Percentiles rank a stretch among this genome's conserved stretches.
Evolutionary conservation across 2,888 invertebrate genomes (phyloP).

Genomic region (Physocephala rufipes): DNA sequence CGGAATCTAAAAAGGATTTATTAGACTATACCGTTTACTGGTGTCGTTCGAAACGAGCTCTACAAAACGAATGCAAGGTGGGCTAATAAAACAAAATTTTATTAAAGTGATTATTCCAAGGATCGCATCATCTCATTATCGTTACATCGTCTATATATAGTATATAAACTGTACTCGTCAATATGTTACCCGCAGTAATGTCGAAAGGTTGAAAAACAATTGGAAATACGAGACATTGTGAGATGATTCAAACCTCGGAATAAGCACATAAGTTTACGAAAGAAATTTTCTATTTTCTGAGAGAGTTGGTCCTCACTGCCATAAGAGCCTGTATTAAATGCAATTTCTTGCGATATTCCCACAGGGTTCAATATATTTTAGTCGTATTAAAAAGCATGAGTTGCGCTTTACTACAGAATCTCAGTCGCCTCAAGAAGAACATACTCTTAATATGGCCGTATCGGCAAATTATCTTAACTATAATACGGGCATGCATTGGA

Average conservation of each 20-base stretch:
- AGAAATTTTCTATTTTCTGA: too few species aligned
- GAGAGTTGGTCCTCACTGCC: too few species aligned
- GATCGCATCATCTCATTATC: too few species aligned
- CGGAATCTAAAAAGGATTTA: slow-evolving; percentile 62
- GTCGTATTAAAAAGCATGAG: slow-evolving; percentile 64
- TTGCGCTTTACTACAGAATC: slow-evolving; percentile 65
- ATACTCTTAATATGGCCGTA: slow-evolving; percentile 78
- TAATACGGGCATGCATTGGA: slow-evolving; percentile 89
- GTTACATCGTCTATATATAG: too few species aligned
- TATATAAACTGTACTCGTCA: too few species aligned
- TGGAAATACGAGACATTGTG: too few species aligned
- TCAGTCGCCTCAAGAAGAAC: slow-evolving; percentile 57
- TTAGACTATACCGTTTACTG: slow-evolving; percentile 84
- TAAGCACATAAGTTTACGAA: too few species aligned
- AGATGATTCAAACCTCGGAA: too few species aligned
- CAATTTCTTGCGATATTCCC: slow-evolving; percentile 19
- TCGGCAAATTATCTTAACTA: slow-evolving; percentile 75
- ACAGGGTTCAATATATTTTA: slow-evolving; percentile 73
- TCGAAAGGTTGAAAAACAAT: too few species aligned
- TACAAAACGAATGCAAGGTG: slow-evolving; percentile 71
- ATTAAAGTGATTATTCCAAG: background rate
- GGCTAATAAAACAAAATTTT: slow-evolving; percentile 29
- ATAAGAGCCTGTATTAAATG: background rate
- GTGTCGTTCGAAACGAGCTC: slow-evolving; percentile 72
- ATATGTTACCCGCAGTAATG: too few species aligned